phyloP scores from a whole-genome alignment of 2,888 invertebrate genomes.

The Polymixis flavicincta region DNA sequence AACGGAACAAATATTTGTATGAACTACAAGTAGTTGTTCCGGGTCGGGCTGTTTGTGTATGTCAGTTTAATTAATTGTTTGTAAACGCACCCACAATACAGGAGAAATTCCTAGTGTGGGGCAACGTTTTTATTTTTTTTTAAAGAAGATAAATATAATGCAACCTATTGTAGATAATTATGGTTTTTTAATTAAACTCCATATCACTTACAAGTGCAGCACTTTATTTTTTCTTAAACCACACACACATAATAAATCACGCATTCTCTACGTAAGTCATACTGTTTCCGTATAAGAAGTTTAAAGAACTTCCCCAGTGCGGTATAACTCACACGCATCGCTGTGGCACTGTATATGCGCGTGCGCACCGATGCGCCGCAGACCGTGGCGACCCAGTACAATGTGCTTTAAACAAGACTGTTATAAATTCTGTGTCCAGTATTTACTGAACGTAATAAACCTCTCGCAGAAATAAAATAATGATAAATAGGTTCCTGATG shows the following conservation, averaged over 20 bases:
- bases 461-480: neutral
- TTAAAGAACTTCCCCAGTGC: constrained; percentile 46
- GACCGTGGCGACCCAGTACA: constrained; percentile 59
- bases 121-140: too few relatives aligned
- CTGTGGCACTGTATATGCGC: constrained; percentile 10
- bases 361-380: constrained; percentile 29
- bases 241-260: constrained; percentile 31
- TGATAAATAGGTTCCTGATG: accelerated
- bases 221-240: neutral
- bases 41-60: too few relatives aligned
- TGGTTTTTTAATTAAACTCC: neutral
- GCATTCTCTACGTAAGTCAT: constrained; percentile 40
- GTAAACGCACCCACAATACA: too few relatives aligned
- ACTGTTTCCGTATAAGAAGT: constrained; percentile 49
- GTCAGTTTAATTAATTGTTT: too few relatives aligned
- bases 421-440: constrained; percentile 28
- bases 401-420: constrained; percentile 45
- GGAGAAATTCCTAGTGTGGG: too few relatives aligned
- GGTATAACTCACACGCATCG: constrained; percentile 47
- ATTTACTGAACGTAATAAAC: neutral
- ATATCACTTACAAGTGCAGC: neutral
- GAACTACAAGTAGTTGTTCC: too few relatives aligned
- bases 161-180: too few relatives aligned
- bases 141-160: too few relatives aligned
- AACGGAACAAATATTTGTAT: too few relatives aligned